Evolutionary conservation across 2,888 invertebrate species (phyloP).

Genomic region (Cecidostiba fungosa): DNA sequence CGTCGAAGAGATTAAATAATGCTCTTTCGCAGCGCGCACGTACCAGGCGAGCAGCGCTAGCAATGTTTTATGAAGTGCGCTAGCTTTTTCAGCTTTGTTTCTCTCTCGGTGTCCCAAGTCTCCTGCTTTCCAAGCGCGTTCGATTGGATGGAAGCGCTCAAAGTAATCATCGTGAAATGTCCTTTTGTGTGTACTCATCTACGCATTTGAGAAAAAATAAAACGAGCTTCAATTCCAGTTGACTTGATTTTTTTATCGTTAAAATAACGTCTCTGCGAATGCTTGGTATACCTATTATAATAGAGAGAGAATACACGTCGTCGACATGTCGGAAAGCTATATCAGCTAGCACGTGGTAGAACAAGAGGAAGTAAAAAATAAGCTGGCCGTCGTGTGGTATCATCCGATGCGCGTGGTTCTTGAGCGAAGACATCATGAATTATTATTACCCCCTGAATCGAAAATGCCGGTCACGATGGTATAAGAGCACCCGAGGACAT

Average conservation of each 20-base stretch:
- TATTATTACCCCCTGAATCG: slow-evolving; percentile 71
- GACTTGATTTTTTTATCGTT: too few species aligned
- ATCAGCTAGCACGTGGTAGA: too few species aligned
- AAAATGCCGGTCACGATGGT: slow-evolving; percentile 73
- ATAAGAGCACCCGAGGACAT: slow-evolving; percentile 68
- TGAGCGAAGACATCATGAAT: slow-evolving; percentile 32
- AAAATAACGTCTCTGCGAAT: too few species aligned
- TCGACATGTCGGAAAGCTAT: too few species aligned
- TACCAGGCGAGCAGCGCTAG: neutral
- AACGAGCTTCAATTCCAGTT: too few species aligned
- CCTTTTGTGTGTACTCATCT: too few species aligned
- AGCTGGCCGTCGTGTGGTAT: too few species aligned
- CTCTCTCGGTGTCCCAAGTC: neutral
- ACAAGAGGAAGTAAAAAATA: too few species aligned
- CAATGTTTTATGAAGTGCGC: slow-evolving; percentile 14
- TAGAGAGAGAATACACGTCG: too few species aligned
- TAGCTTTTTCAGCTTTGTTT: neutral
- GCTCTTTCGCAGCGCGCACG: slow-evolving; percentile 9
- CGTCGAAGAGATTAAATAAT: slow-evolving; percentile 33
- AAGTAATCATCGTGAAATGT: neutral
- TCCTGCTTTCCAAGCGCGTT: neutral
- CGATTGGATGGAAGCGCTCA: neutral
- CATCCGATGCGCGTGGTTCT: neutral
- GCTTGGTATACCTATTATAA: too few species aligned
- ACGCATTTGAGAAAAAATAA: too few species aligned